Base-by-base conservation (phyloP, 2,797 vertebrate genomes). In the Peromyscus eremicus region DNA sequence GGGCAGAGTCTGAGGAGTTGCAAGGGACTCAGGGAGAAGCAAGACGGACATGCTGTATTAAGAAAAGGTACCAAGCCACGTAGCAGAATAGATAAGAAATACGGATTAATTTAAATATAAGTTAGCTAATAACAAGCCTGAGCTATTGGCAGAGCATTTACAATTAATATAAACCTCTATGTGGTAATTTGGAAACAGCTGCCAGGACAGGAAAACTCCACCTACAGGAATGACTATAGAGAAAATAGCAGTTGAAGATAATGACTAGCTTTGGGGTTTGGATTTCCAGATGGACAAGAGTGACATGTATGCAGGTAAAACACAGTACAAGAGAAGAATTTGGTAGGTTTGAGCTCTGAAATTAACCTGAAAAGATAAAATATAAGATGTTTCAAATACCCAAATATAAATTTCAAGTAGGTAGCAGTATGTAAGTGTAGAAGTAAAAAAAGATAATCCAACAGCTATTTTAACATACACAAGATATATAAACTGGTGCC, bases 351-450 rank as follows among this genome's bases (percentile, higher is more conserved):
- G 34, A 81, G 32, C 40, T 52, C 25, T 52, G 13, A 90, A 23
- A 43, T 79, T 77, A 79, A 87, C 62, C 70, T 88, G 81, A 88
- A 96, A 60, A 70, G 5, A 64, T 40, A 64, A 86, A 82, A 62
- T 29, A 19, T 17, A 66, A 91, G 32, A 21, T 40, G 70, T 5
- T 40, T 68, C 55, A 91, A 10, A 29, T 16, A 13, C 46, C 62
- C 40, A 40, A 89, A 93, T 27, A 70, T 16, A 60, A 92, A 80
- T 70, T 55, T 49, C 66, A 57, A 89, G 14, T 43, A 77, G 43
- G 14, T 62, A 52, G 17, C 52, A 60, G 43, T 57, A 6, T 49
- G 4, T 52, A 91, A 46, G 77, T 79, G 27, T 79, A 85, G 43
- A 95, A 37, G 25, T 40, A 5, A 75, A 89, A 75, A 79, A 82